These are phyloP conservation scores for Esox lucius DNA, from an alignment of 2,797 vertebrate genomes.

Conservation along the genomic window DNA sequence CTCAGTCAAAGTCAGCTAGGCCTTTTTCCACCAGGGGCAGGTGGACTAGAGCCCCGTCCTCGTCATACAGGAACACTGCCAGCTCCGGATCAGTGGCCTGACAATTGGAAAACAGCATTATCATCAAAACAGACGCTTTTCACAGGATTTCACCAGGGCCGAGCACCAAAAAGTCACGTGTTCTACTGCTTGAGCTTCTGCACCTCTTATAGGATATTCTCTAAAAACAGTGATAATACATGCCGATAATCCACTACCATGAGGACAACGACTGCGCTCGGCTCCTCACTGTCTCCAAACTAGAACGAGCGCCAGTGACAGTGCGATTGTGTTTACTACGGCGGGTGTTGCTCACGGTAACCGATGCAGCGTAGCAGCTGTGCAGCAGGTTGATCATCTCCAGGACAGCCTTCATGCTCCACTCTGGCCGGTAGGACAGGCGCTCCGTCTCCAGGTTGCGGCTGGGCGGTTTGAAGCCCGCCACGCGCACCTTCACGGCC, in stretches of 20 bases:
- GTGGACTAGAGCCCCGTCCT: conserved; percentile 73
- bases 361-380: conserved; percentile 72
- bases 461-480: conserved; percentile 82
- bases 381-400: conserved; percentile 83
- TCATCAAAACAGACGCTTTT: neutral
- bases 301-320: neutral
- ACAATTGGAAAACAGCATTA: neutral
- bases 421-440: conserved; percentile 84
- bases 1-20: conserved; percentile 79
- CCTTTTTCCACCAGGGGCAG: conserved; percentile 81
- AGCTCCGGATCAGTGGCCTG: conserved; percentile 72
- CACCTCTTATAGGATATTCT: too few species aligned
- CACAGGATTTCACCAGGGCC: neutral
- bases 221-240: too few species aligned
- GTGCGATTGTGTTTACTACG: neutral
- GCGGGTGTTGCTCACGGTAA: conserved; percentile 68
- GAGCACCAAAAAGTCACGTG: neutral
- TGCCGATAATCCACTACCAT: neutral
- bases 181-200: neutral
- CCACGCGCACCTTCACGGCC: conserved; percentile 77
- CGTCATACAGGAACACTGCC: conserved; percentile 78
- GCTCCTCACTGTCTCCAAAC: neutral
- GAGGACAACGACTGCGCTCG: neutral
- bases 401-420: conserved; percentile 83
- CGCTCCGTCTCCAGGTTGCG: conserved; percentile 48